Evolutionary conservation across 2,888 invertebrate genomes (phyloP).

Genomic region (Eristalinus aeneus): DNA sequence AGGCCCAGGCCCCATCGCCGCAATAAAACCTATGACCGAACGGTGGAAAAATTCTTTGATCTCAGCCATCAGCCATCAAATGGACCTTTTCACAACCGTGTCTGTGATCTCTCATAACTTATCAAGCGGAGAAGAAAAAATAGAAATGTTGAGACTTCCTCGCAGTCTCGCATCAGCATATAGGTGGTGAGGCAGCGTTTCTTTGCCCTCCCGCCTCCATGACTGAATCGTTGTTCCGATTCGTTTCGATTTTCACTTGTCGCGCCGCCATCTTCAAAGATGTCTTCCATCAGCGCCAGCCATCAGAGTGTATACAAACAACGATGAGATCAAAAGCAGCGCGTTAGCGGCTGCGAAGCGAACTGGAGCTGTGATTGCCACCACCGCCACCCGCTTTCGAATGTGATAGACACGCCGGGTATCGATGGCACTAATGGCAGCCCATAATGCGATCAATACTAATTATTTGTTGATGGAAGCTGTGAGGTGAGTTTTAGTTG

Average conservation of each 20-base stretch:
- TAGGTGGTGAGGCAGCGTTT: conserved; percentile 1
- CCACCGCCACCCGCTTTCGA: conserved; percentile 66
- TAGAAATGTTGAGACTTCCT: not conserved
- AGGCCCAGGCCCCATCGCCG: conserved; percentile 25
- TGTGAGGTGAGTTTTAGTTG: conserved; percentile 46
- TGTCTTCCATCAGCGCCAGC: conserved; percentile 79
- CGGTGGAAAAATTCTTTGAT: conserved; percentile 65
- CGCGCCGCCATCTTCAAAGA: conserved; percentile 67
- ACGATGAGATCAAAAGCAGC: conserved; percentile 79
- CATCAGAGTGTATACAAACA: conserved; percentile 81
- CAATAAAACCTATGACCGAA: conserved; percentile 67
- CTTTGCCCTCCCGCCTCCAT: not conserved
- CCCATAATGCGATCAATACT: conserved; percentile 62
- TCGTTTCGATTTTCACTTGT: conserved; percentile 65
- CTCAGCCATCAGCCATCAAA: conserved; percentile 58
- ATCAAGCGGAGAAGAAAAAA: conserved; percentile 34
- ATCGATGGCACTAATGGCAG: conserved; percentile 60
- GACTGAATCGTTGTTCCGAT: conserved; percentile 32
- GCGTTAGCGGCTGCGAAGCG: conserved; percentile 26
- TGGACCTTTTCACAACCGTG: conserved; percentile 65
- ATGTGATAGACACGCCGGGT: conserved; percentile 42
- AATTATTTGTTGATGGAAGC: conserved; percentile 65
- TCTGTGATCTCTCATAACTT: conserved; percentile 68
- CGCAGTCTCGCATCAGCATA: not conserved
- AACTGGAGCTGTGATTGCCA: conserved; percentile 30